These are phyloP conservation scores for Drosophila paramelanica DNA, from an alignment of 2,888 invertebrate genomes.

Conservation along the genomic window DNA sequence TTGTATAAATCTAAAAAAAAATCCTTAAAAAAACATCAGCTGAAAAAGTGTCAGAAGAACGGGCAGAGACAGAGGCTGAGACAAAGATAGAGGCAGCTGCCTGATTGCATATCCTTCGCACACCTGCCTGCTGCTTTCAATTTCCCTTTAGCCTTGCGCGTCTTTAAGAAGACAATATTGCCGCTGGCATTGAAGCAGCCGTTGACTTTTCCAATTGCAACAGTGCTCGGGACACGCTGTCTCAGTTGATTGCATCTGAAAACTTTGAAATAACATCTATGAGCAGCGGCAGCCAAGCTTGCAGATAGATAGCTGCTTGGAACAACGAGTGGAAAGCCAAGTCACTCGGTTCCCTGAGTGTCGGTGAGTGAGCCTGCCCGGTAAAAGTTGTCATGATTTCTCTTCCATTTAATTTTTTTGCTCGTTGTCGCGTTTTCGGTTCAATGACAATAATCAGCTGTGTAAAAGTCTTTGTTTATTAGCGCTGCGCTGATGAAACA, in stretches of 20 bases:
- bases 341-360: too few relatives aligned
- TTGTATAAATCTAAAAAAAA: constrained; percentile 25
- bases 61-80: too few relatives aligned
- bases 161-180: constrained; percentile 53
- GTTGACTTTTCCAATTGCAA: constrained; percentile 77
- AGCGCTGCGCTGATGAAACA: constrained; percentile 48
- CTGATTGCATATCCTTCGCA: constrained; percentile 70
- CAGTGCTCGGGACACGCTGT: constrained; percentile 27
- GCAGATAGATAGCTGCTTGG: constrained; percentile 45
- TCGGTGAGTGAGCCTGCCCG: constrained; percentile 3
- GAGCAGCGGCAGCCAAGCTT: constrained; percentile 54
- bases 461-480: constrained; percentile 68
- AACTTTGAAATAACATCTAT: constrained; percentile 70
- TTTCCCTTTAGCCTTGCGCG: constrained; percentile 45
- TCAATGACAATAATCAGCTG: constrained; percentile 73
- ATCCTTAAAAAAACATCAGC: constrained; percentile 24
- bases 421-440: constrained; percentile 53
- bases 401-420: constrained; percentile 53
- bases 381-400: constrained; percentile 41
- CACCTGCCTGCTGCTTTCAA: constrained; percentile 66
- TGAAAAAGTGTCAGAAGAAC: constrained; percentile 6
- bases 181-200: constrained; percentile 69
- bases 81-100: constrained; percentile 12
- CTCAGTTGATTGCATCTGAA: constrained; percentile 68
- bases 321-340: background rate